Base-by-base conservation (phyloP, 2,113 vertebrate genomes). In the Montifringilla adamsi region DNA sequence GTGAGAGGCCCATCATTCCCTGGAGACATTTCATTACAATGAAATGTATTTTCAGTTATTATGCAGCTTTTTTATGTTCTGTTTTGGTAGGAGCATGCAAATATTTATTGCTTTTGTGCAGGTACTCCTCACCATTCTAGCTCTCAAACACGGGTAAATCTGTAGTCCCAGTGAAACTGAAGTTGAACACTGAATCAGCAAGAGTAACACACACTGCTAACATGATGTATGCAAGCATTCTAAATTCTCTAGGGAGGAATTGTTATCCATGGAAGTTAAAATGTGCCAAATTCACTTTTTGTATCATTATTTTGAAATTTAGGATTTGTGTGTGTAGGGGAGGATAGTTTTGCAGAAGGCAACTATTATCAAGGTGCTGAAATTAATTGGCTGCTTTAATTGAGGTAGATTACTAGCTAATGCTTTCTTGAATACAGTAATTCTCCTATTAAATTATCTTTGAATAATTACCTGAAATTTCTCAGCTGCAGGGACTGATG, bases 391-490 rank as follows among this genome's bases (percentile, higher is more conserved):
- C 95, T 97, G 97, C 98, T 98, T 98, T 98, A 98, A 98, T 98
- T 98, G 98, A 98, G 98, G 98, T 98, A 98, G 98, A 98, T 98
- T 98, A 98, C 98, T 98, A 97, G 98, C 98, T 98, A 98, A 98
- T 98, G 98, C 98, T 98, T 98, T 98, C 98, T 98, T 98, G 98
- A 98, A 98, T 98, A 98, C 98, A 98, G 98, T 98, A 98, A 98
- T 98, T 98, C 98, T 98, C 98, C 98, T 98, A 98, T 98, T 98
- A 98, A 98, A 98, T 98, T 98, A 98, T 98, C 98, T 98, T 98
- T 98, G 98, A 98, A 98, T 98, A 98, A 98, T 98, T 98, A 98
- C 98, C 98, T 98, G 98, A 98, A 98, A 98, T 98, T 98, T 98
- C 98, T 98, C 98, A 98, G 98, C 98, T 98, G 98, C 98, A 95